Conservation (phyloP, 1,140 invertebrate species). For the Asbolus verrucosus region DNA sequence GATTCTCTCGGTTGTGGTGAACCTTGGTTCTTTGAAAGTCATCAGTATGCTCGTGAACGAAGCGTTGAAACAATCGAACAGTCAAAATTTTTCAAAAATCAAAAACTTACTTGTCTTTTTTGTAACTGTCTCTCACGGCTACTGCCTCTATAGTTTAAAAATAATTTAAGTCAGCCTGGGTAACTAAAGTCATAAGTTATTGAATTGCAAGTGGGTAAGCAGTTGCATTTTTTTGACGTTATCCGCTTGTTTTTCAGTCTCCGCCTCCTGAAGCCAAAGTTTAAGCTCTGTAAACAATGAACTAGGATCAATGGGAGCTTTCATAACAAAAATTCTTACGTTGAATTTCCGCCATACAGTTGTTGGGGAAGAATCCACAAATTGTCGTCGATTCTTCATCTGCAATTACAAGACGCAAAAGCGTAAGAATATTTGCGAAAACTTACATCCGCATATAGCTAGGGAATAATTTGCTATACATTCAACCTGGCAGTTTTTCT, state of each 20-base stretch:
- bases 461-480: conserved; percentile 81
- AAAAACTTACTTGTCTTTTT: conserved; percentile 55
- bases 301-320: too few relatives aligned
- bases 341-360: conserved; percentile 67
- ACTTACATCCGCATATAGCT: conserved; percentile 72
- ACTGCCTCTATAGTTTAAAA: too few relatives aligned
- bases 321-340: too few relatives aligned
- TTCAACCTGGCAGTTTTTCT: conserved; percentile 81
- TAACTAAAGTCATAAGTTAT: conserved; percentile 74
- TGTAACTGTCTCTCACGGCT: conserved; percentile 57
- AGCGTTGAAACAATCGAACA: too few relatives aligned
- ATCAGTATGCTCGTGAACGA: conserved; percentile 64
- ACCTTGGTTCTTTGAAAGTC: conserved; percentile 75
- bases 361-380: conserved; percentile 68
- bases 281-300: too few relatives aligned
- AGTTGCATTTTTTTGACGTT: conserved; percentile 68
- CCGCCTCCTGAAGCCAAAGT: conserved; percentile 67
- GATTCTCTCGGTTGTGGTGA: conserved; percentile 73
- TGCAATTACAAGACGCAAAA: too few relatives aligned
- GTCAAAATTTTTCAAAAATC: conserved; percentile 59
- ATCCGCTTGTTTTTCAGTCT: conserved; percentile 25
- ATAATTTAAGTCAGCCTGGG: conserved; percentile 76
- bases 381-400: conserved; percentile 68
- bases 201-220: conserved; percentile 76
- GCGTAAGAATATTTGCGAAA: too few relatives aligned